Evolutionary conservation across 2,113 vertebrate genomes (phyloP), one percentile per base, ranked within the genome.

Genomic region (Noctilio leporinus): DNA sequence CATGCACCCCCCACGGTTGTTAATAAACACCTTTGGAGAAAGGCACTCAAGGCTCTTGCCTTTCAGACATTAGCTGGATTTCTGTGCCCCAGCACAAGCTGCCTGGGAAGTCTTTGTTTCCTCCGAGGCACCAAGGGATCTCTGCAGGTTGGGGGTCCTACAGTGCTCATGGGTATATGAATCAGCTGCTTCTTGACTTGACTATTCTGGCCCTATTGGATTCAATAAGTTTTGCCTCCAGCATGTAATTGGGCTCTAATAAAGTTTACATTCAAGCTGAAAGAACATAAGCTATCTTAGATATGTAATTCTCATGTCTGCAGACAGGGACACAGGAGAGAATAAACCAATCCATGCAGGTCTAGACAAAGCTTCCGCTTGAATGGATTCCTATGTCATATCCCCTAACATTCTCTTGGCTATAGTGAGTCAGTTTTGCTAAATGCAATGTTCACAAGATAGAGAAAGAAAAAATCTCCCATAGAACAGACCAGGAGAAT

Each of bases 121-220:
- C n/a, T n/a, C n/a, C n/a, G n/a, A n/a, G n/a, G n/a, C n/a, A n/a
- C n/a, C n/a, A n/a, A n/a, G n/a, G n/a, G n/a, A n/a, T n/a, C n/a
- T n/a, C n/a, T n/a, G n/a, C n/a, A n/a, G n/a, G n/a, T n/a, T n/a
- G n/a, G n/a, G n/a, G n/a, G n/a, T n/a, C n/a, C n/a, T n/a, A n/a
- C n/a, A n/a, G 10, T 72, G 33, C 22, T 40, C 22, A 24, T 11
- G 1, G 2, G 4, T 10, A 38, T 30, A 10, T 24, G 1, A 3
- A 47, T 80, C 26, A 91, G 5, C 5, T 78, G 7, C n/a, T 40
- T 72, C 55, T 86, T 49, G 19, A 9, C 3, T 76, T 86, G 80
- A 69, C 10, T 57, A 19, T 72, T 26, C 3, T 28, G 3, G 11
- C 17, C 78, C 2, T 67, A 26, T 10, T 75, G 10, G 30, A 0